A percentile compares a stretch with the other conserved stretches of the same genome.
These are phyloP conservation scores for Agriotes lineatus DNA, from an alignment of 2,888 invertebrate genomes.

Conservation along the genomic window DNA sequence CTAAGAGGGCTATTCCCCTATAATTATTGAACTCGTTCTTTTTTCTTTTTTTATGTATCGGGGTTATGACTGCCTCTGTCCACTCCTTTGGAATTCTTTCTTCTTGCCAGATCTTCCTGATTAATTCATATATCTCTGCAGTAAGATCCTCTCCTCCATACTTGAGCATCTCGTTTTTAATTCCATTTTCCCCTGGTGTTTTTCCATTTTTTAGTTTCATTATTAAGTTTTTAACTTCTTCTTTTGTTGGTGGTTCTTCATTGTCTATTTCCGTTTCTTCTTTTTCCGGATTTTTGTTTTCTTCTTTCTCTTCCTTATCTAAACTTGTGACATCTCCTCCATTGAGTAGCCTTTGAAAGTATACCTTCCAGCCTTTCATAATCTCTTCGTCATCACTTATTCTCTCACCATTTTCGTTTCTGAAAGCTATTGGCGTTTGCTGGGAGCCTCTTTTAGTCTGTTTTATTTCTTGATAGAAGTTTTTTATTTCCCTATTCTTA, in stretches of 20 bases:
- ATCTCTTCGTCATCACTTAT: background rate
- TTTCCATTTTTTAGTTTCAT: background rate
- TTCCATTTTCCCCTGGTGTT: background rate
- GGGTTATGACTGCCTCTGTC: background rate
- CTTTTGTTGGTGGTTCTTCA: background rate
- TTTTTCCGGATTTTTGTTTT: background rate
- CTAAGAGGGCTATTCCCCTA: too few relatives aligned
- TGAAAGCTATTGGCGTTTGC: background rate
- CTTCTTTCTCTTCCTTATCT: background rate
- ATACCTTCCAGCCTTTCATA: background rate
- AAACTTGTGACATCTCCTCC: background rate
- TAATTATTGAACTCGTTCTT: background rate
- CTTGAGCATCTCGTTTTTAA: background rate
- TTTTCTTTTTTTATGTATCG: background rate
- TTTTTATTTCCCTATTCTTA: background rate
- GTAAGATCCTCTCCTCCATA: background rate
- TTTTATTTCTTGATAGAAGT: background rate
- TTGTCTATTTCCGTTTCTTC: too few relatives aligned
- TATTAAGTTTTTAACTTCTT: background rate
- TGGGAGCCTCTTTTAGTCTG: background rate
- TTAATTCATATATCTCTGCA: background rate
- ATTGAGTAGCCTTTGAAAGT: background rate
- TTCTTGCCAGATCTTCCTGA: background rate
- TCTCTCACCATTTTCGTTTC: background rate
- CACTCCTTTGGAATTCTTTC: background rate